Base-by-base conservation (phyloP, 2,888 invertebrate genomes). In the Agonum fuliginosum region DNA sequence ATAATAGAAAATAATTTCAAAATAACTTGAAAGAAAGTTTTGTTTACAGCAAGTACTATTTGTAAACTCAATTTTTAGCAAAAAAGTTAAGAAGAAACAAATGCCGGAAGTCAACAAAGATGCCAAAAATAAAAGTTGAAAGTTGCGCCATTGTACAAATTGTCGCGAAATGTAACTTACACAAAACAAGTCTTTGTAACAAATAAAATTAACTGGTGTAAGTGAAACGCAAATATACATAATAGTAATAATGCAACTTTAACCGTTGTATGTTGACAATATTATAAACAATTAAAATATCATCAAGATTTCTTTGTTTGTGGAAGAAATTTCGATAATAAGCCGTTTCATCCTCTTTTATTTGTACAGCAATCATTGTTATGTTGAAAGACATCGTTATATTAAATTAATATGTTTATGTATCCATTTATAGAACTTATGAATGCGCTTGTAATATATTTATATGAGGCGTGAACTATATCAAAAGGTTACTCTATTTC, bases 211-310 rank as follows among this genome's bases (percentile, higher is more conserved):
- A 37, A 37, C 10, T 1, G 37, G 37, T 37, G 37, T 30, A 37
- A 37, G 37, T 37, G n/a, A 1, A 37, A 37, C 37, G 12, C 37
- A 37, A 37, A 37, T 30, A 30, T 14, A 43, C n/a, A n/a, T n/a
- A n/a, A n/a, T n/a, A n/a, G n/a, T n/a, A 30, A 30, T 48, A 48
- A 48, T 51, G 51, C 10, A 51, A 22, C 12, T 51, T 51, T 3
- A 51, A 51, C 46, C 0, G 46, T 46, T 43, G 3, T 14, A 5
- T 46, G 51, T 51, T 51, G 51, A 51, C 51, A 51, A 22, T 51
- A 51, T 46, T 46, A 14, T 46, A 17, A 17, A 51, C 51, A 51
- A 51, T 51, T 51, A 51, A 51, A 51, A 51, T 51, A 51, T 22
- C 51, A 22, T 51, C 51, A 51, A 22, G 46, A n/a, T 51, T 20